Evolutionary conservation across 2,888 invertebrate species (phyloP), one percentile per base, ranked within the genome.

Genomic region (Eueremaeus valkanovi): DNA sequence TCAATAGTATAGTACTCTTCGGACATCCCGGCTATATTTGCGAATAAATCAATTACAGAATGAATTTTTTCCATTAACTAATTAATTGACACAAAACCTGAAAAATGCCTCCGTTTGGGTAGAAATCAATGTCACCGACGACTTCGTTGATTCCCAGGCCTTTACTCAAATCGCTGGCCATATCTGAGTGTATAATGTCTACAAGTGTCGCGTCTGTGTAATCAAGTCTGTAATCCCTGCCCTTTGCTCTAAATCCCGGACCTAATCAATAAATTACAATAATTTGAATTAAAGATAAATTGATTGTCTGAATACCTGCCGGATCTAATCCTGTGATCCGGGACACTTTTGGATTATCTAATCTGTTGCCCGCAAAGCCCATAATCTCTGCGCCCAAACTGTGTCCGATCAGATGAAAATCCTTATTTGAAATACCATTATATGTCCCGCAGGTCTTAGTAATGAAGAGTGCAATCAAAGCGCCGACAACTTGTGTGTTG

Each of bases 51-150:
- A 13, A 31, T 31, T 16, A 3, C 11, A 61, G 21, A 63, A 1
- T 16, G 31, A 8, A 33, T 5, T 31, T 27, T 27, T 27, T 27
- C 3, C 5, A 51, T n/a, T n/a, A n/a, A n/a, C n/a, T n/a, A 45
- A 45, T 11, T 6, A 18, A 11, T 11, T 45, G 18, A 16, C 45
- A 18, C 18, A 21, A 29, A 11, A 61, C 16, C 24, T 68, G 36
- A 33, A 18, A 24, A 24, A 16, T 6, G 21, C 70, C 70, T n/a
- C 70, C 70, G 18, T 61, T 61, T 5, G 61, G 61, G 16, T 31
- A 61, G 33, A 61, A 61, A 18, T 72, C 72, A n/a, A 40, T 27
- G 13, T 72, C n/a, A 11, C 72, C 72, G 29, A 42, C 18, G 8
- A 27, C 18, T 13, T 72, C 45, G 16, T 16, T 45, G 3, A 45